These are phyloP conservation scores for Eremobia ochroleuca DNA, from an alignment of 2,888 invertebrate species.

Conservation along the genomic window DNA sequence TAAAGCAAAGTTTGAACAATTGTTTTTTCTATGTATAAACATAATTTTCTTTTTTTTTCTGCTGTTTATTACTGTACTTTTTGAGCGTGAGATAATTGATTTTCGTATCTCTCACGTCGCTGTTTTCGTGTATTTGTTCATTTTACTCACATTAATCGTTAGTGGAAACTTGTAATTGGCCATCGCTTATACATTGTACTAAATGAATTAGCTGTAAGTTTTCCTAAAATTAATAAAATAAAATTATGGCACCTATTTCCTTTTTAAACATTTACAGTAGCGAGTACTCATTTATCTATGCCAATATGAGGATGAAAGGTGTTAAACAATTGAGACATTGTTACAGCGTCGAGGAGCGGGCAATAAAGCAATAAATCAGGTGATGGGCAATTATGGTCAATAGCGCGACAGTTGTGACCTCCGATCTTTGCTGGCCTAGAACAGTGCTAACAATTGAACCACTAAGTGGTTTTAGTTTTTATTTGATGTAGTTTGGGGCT, in stretches of 20 bases:
- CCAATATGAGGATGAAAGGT: conserved; percentile 27
- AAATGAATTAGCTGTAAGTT: too few species aligned
- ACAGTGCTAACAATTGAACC: conserved; percentile 18
- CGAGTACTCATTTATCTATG: conserved; percentile 1
- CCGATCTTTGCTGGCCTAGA: conserved; percentile 12
- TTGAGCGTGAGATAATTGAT: too few species aligned
- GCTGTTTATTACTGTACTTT: too few species aligned
- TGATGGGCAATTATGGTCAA: conserved; percentile 47
- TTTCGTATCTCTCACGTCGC: too few species aligned
- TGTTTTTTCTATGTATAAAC: too few species aligned
- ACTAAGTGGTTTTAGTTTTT: background rate
- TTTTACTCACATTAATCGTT: too few species aligned
- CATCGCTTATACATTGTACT: too few species aligned
- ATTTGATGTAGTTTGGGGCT: background rate
- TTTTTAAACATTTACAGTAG: background rate
- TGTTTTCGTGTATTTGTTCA: too few species aligned
- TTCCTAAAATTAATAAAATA: too few species aligned
- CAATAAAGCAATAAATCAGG: conserved; percentile 48
- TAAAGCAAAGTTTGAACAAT: too few species aligned
- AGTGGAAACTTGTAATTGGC: too few species aligned
- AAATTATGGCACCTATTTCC: background rate
- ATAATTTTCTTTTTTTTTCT: too few species aligned
- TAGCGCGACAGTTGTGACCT: conserved; percentile 41
- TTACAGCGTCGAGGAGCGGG: conserved; percentile 10
- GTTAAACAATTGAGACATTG: conserved; percentile 39